phyloP scores from a whole-genome alignment of 1,140 invertebrate species.

The Zaprionus nigranus region DNA sequence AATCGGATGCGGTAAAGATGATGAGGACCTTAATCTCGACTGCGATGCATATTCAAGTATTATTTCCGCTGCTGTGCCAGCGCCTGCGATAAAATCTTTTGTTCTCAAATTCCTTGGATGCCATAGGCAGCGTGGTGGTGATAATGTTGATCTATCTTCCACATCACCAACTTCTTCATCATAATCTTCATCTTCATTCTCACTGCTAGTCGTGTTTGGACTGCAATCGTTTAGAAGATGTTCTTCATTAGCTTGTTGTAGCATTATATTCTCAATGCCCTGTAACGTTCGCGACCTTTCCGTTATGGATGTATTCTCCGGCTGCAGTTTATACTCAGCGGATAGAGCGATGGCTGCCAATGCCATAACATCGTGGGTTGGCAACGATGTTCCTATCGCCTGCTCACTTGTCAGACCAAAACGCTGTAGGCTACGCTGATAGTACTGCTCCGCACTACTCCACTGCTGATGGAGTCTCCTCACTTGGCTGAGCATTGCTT shows the following conservation, averaged over 20 bases:
- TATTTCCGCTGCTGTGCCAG: conserved; percentile 70
- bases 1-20: neutral
- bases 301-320: neutral
- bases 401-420: conserved; percentile 43
- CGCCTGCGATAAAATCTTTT: neutral
- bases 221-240: conserved; percentile 7
- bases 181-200: neutral
- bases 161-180: conserved; percentile 5
- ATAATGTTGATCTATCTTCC: neutral
- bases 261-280: conserved; percentile 66
- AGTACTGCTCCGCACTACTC: conserved; percentile 69
- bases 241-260: conserved; percentile 44
- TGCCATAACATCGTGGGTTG: conserved; percentile 67
- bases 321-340: conserved; percentile 39
- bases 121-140: conserved; percentile 65
- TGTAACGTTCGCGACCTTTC: conserved; percentile 42
- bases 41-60: conserved; percentile 70
- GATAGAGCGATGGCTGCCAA: conserved; percentile 69
- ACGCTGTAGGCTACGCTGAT: conserved; percentile 61
- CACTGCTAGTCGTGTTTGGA: conserved; percentile 10
- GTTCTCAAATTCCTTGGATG: conserved; percentile 44
- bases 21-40: conserved; percentile 6
- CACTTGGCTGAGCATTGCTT: conserved; percentile 55
- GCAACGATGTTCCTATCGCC: neutral
- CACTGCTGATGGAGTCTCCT: conserved; percentile 60